Percentiles rank a stretch among this genome's conserved stretches.
phyloP scores from a whole-genome alignment of 2,888 invertebrate genomes.

The Eristalinus sepulchralis region DNA sequence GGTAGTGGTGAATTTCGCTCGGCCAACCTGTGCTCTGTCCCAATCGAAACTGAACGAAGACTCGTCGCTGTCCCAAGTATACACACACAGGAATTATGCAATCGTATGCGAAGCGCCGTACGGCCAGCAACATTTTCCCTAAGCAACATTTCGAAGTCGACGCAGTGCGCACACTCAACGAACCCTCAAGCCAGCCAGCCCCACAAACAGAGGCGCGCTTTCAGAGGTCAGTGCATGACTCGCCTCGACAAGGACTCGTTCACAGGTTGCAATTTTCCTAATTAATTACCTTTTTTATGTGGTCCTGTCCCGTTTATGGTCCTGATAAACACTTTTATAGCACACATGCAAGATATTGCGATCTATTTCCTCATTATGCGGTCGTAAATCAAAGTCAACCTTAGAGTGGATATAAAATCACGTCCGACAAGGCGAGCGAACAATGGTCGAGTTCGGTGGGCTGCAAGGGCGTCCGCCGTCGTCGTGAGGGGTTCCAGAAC shows the following conservation, averaged over 20 bases:
- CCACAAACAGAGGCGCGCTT: slow-evolving; percentile 13
- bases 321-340: slow-evolving; percentile 43
- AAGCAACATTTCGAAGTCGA: slow-evolving; percentile 59
- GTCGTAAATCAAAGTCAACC: slow-evolving; percentile 48
- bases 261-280: slow-evolving; percentile 36
- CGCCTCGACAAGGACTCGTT: slow-evolving; percentile 35
- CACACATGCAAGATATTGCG: slow-evolving; percentile 37
- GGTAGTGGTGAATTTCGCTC: slow-evolving; percentile 16
- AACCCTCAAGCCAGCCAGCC: background rate
- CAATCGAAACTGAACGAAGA: background rate
- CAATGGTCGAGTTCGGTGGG: background rate
- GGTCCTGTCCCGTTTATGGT: slow-evolving; percentile 38
- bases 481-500: too few species aligned
- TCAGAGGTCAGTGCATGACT: slow-evolving; percentile 56
- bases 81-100: slow-evolving; percentile 59
- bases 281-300: slow-evolving; percentile 56
- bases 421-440: background rate
- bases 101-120: slow-evolving; percentile 9
- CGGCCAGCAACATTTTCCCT: slow-evolving; percentile 48
- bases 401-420: slow-evolving; percentile 31
- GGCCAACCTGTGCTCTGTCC: background rate
- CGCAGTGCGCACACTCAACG: slow-evolving; percentile 39
- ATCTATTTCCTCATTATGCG: slow-evolving; percentile 49
- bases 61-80: slow-evolving; percentile 1
- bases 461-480: background rate